A percentile compares a stretch with the other conserved stretches of the same genome.
phyloP scores from a whole-genome alignment of 1,140 invertebrate species.

The Cotesia chilonis region DNA sequence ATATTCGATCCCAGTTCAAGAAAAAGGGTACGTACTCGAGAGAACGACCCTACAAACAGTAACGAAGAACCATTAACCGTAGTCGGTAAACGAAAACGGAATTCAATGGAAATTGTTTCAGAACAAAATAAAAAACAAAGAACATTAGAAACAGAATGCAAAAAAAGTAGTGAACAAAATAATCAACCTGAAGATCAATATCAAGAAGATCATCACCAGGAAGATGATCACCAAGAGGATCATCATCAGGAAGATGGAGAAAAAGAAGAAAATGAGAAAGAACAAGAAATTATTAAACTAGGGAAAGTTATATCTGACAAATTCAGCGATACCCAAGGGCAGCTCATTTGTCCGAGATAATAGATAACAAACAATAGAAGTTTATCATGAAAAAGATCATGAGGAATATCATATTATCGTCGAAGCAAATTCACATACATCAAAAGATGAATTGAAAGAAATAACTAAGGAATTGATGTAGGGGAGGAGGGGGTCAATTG shows the following conservation, averaged over 20 bases:
- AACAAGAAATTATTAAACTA: background rate
- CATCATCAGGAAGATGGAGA: background rate
- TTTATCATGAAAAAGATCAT: conserved; percentile 12
- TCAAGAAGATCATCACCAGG: too few species aligned
- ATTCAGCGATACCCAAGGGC: too few species aligned
- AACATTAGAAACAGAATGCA: background rate
- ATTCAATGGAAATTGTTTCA: too few species aligned
- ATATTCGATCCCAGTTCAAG: too few species aligned
- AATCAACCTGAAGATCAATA: too few species aligned
- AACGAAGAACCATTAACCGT: too few species aligned
- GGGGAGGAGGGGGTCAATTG: too few species aligned
- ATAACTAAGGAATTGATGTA: conserved; percentile 1
- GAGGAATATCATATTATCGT: background rate
- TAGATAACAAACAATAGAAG: background rate
- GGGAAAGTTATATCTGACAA: conserved; percentile 25
- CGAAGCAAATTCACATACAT: background rate
- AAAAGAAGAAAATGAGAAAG: background rate
- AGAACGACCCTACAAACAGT: too few species aligned
- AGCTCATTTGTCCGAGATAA: conserved; percentile 8
- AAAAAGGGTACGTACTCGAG: too few species aligned
- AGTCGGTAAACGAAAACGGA: too few species aligned
- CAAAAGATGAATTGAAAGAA: conserved; percentile 2
- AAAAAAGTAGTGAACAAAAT: background rate
- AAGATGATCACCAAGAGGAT: background rate
- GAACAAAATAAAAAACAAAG: too few species aligned